Evolutionary conservation across 2,113 vertebrate species (phyloP).

Genomic region (Bambusicola thoracicus): DNA sequence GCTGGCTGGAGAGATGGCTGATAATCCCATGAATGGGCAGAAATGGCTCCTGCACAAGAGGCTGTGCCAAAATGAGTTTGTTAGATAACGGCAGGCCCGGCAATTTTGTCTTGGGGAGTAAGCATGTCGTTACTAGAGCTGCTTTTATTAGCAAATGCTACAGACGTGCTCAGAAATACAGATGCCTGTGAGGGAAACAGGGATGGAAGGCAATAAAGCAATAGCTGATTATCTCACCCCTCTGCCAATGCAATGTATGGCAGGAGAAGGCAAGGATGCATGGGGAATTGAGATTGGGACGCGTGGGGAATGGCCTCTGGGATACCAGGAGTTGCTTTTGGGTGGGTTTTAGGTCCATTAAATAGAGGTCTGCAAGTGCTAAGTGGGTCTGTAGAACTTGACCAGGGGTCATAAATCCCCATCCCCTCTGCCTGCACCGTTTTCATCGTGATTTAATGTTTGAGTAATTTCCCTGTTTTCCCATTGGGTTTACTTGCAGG

Average conservation of each 20-base stretch:
- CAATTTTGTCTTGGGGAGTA: constrained; percentile 33
- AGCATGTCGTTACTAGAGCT: constrained; percentile 60
- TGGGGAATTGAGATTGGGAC: not conserved
- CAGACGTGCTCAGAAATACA: constrained; percentile 49
- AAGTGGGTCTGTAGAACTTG: not conserved
- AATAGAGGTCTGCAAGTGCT: not conserved
- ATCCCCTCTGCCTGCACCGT: not conserved
- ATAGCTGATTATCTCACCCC: constrained; percentile 32
- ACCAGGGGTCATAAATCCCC: not conserved
- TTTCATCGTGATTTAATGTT: not conserved
- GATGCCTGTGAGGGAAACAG: constrained; percentile 23
- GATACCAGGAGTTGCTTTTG: not conserved
- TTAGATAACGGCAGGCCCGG: constrained; percentile 49
- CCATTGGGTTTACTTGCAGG: not conserved
- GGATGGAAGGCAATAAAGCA: constrained; percentile 50
- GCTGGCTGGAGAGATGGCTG: constrained; percentile 69
- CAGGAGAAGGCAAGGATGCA: not conserved
- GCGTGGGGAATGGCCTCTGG: not conserved
- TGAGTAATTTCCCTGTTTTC: not conserved
- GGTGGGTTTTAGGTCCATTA: not conserved
- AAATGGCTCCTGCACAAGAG: constrained; percentile 26
- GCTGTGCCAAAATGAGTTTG: constrained; percentile 57
- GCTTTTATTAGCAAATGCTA: constrained; percentile 66
- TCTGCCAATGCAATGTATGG: not conserved
- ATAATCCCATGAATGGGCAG: constrained; percentile 67